Evolutionary conservation across 2,113 vertebrate genomes (phyloP).

Genomic region (Petroica traversi): DNA sequence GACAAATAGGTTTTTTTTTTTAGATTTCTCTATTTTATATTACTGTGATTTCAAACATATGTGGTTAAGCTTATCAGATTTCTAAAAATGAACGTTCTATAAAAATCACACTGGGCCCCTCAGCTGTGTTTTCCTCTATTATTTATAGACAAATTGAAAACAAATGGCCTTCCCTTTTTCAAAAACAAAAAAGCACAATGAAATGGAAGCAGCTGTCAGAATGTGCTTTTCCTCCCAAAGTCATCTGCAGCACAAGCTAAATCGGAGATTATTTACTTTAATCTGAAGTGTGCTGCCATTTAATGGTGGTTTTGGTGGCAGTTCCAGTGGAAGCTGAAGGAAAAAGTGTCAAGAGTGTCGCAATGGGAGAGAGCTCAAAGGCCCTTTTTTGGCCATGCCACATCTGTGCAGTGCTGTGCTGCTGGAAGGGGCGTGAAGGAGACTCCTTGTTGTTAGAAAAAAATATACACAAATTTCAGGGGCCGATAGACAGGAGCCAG

Average conservation of each 20-base stretch:
- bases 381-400: background rate
- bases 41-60: constrained; percentile 72
- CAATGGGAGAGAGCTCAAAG: background rate
- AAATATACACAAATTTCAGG: background rate
- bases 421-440: background rate
- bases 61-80: constrained; percentile 72
- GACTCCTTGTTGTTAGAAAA: background rate
- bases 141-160: constrained; percentile 87
- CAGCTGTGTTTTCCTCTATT: constrained; percentile 80
- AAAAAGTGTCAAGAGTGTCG: background rate
- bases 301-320: constrained; percentile 66
- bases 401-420: background rate
- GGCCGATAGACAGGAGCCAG: background rate
- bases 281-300: constrained; percentile 68
- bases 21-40: constrained; percentile 60
- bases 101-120: constrained; percentile 76
- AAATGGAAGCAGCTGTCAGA: constrained; percentile 87
- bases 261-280: constrained; percentile 58
- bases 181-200: constrained; percentile 64
- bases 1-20: background rate
- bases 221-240: constrained; percentile 71
- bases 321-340: background rate
- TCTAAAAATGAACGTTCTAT: constrained; percentile 71
- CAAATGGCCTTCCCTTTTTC: constrained; percentile 74
- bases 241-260: constrained; percentile 37